A percentile compares a stretch with the other conserved stretches of the same genome.
Evolutionary conservation across 37 sponge, comb jelly and placozoan genomes (phyloP).

Genomic region (Beroe forskalii): DNA sequence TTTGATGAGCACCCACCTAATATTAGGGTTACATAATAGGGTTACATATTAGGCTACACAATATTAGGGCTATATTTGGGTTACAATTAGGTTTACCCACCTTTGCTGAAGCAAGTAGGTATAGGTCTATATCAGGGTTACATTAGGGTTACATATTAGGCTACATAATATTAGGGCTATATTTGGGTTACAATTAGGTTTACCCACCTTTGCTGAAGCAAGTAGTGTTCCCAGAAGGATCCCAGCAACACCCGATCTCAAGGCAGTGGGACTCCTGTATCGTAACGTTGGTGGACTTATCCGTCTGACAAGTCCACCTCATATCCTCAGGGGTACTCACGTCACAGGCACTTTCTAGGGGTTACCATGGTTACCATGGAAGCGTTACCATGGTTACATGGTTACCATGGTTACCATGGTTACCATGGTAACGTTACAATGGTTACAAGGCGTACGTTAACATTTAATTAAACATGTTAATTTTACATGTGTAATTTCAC

Average conservation of each 20-base stretch:
- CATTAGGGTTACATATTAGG: too few species aligned
- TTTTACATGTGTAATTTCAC: too few species aligned
- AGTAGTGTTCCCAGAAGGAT: neutral
- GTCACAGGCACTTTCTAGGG: neutral
- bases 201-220: constrained; percentile 65
- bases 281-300: neutral
- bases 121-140: too few species aligned
- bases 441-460: neutral
- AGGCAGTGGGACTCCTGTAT: neutral
- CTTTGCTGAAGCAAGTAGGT: too few species aligned
- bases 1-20: too few species aligned
- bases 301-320: constrained; percentile 26
- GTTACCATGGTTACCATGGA: neutral
- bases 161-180: too few species aligned
- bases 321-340: neutral
- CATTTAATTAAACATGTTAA: neutral
- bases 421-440: neutral
- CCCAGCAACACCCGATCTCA: constrained; percentile 42
- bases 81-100: too few species aligned
- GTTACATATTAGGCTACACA: too few species aligned
- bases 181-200: too few species aligned
- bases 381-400: neutral
- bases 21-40: too few species aligned
- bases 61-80: too few species aligned
- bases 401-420: neutral